Percentiles rank a stretch among this genome's conserved stretches.
These are phyloP conservation scores for Campylomormyrus numenius DNA, from an alignment of 2,113 vertebrate species.

Conservation along the genomic window DNA sequence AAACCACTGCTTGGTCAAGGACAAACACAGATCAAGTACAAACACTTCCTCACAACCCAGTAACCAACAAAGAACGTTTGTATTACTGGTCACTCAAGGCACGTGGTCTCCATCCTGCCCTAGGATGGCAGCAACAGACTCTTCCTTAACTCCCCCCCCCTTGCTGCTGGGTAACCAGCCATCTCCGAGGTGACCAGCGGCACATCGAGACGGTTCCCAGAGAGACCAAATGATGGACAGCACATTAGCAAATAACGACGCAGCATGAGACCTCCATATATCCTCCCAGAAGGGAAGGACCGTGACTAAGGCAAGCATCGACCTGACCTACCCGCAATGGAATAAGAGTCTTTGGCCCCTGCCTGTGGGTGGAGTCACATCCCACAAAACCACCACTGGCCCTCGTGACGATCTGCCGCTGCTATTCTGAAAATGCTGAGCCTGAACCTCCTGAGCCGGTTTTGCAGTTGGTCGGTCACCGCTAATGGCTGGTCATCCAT, in stretches of 20 bases:
- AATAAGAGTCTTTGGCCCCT: not conserved
- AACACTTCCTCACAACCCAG: not conserved
- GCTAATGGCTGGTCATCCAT: not conserved
- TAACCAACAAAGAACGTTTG: not conserved
- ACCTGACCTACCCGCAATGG: not conserved
- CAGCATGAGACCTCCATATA: not conserved
- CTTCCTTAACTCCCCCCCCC: not conserved
- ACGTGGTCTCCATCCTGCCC: not conserved
- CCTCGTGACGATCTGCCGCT: not conserved
- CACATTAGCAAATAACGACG: not conserved
- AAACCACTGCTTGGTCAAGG: not conserved
- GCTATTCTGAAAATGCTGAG: not conserved
- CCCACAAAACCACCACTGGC: not conserved
- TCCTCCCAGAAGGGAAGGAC: not conserved
- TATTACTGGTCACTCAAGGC: not conserved
- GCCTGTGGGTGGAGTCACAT: not conserved
- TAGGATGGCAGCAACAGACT: not conserved
- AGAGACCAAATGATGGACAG: not conserved
- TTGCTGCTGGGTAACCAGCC: slow-evolving; percentile 2
- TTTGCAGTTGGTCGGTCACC: not conserved
- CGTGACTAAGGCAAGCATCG: not conserved
- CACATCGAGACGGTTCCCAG: not conserved
- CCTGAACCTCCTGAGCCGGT: not conserved
- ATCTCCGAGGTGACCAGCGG: not conserved
- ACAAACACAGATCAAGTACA: not conserved